Evolutionary conservation across 1,140 invertebrate genomes (phyloP), one percentile per base, ranked within the genome.

Genomic region (Sitophilus oryzae): DNA sequence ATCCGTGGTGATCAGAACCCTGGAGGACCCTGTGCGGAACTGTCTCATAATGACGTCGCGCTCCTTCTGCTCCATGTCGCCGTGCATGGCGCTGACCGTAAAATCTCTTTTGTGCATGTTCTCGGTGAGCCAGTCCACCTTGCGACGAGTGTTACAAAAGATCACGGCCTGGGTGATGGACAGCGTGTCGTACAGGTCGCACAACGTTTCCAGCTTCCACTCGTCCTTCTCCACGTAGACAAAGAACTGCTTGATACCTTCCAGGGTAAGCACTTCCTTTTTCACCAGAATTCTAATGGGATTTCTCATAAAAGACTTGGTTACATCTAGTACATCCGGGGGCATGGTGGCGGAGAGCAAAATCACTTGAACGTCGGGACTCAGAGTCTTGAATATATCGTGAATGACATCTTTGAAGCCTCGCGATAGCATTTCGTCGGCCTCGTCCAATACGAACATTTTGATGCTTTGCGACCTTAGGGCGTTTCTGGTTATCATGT

Each of bases 341-440:
- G 96, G 96, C 93, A 99, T 97, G 5, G 96, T 99, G 66, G 96
- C 96, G 41, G 96, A 98, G 46, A 99, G 76, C 66, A 99, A 76
- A 71, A 99, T 96, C 18, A 98, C 84, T 81, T 98, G 96, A 49
- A 97, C 93, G 74, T 94, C 89, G 49, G 82, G 67, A 9, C 86
- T 86, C 69, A 99, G 79, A 74, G 85, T 85, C 73, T 89, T 91
- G 77, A 99, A 98, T 41, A 98, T 94, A 79, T 99, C 94, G 73
- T 98, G 95, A 71, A 99, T 99, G 76, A 99, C 96, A 76, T 99
- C 96, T 74, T 98, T 99, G 72, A 99, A 99, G 68, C 97, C 96
- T 75, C 95, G 82, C 20, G 95, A 98, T 71, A 99, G 86, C 96
- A 99, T 99, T 79, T 99, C 97, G 77, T 99, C 97, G 65, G 97